Conservation (phyloP, 2,113 vertebrate species). For the Cygnus buccinator region DNA sequence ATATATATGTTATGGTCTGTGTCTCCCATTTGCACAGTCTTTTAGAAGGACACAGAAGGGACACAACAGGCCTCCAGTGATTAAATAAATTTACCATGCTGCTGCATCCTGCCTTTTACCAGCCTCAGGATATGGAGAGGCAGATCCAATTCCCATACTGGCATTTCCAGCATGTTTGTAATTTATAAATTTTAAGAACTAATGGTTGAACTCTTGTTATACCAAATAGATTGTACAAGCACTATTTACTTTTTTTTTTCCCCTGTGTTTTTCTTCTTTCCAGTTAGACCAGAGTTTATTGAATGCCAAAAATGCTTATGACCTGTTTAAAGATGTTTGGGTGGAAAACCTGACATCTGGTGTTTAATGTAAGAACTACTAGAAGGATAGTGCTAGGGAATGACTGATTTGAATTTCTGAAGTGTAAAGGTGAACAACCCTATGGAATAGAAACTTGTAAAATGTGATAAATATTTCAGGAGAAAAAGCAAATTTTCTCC, state of each 20-base stretch:
- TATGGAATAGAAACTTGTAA: background rate
- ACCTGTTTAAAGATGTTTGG: background rate
- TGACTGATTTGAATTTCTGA: background rate
- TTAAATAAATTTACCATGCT: background rate
- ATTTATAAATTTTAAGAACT: background rate
- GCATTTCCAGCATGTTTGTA: background rate
- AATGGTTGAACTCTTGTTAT: background rate
- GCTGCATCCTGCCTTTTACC: background rate
- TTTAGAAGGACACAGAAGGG: background rate
- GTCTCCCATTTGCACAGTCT: background rate
- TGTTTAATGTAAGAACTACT: background rate
- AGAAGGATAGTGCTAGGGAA: background rate
- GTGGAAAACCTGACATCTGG: background rate
- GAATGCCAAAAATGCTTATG: background rate
- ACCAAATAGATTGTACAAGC: background rate
- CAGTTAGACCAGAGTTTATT: background rate
- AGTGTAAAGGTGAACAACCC: background rate
- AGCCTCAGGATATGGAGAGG: background rate
- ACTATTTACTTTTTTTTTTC: background rate
- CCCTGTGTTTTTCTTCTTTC: background rate
- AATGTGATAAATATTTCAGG: background rate
- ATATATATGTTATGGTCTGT: background rate
- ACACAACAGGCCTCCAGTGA: background rate
- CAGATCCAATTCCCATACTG: background rate
- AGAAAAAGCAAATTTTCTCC: background rate